Conservation (phyloP, 2,888 invertebrate species). For the Athrips mouffetella region DNA sequence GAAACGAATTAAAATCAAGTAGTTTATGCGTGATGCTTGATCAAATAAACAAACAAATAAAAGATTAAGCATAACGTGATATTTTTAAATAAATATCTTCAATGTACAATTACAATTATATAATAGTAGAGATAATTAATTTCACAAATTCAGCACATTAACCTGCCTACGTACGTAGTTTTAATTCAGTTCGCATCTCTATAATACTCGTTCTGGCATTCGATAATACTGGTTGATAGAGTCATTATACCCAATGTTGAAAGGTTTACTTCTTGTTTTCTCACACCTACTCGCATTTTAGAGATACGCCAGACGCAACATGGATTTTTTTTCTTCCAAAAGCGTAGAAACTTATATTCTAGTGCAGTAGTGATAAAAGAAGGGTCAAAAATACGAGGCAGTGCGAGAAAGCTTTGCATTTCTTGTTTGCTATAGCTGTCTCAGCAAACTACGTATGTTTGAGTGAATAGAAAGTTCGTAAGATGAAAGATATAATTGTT, state of each 20-base stretch:
- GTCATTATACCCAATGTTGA: constrained; percentile 8
- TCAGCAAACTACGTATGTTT: not conserved
- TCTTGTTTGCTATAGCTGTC: constrained; percentile 7
- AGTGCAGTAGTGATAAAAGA: not conserved
- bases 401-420: not conserved
- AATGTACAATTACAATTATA: too few relatives aligned
- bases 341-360: not conserved
- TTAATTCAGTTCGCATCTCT: constrained; percentile 14
- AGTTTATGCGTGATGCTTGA: too few relatives aligned
- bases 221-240: constrained; percentile 4
- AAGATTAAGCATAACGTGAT: too few relatives aligned
- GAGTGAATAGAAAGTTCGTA: not conserved
- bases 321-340: not conserved
- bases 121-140: too few relatives aligned
- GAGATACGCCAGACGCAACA: constrained; percentile 7
- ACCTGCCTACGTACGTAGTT: not conserved
- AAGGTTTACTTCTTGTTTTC: constrained; percentile 5
- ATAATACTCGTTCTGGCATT: constrained; percentile 9
- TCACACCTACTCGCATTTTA: constrained; percentile 12
- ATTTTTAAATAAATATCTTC: too few relatives aligned
- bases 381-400: too few relatives aligned
- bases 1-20: too few relatives aligned
- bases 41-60: too few relatives aligned
- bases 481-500: constrained; percentile 11
- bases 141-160: not conserved